These are phyloP conservation scores for Ryuthela nishihirai DNA, from an alignment of 2,888 invertebrate genomes.

Conservation along the genomic window DNA sequence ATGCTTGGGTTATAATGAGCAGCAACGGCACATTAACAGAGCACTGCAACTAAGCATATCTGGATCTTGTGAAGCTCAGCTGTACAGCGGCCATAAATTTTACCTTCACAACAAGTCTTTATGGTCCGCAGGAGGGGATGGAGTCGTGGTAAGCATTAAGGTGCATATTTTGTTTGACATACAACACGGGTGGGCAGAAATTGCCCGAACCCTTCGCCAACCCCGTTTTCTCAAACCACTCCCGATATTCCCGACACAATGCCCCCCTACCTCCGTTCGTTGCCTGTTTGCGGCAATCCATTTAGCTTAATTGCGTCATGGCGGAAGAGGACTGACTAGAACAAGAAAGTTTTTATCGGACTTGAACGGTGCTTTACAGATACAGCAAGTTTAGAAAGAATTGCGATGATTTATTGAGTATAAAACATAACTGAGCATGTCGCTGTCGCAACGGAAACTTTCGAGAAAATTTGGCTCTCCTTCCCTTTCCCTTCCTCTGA, in stretches of 20 bases:
- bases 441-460: constrained; percentile 16
- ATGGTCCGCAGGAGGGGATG: too few species aligned
- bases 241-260: background rate
- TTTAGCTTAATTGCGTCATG: constrained; percentile 16
- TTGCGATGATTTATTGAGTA: constrained; percentile 23
- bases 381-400: constrained; percentile 8
- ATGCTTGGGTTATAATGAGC: too few species aligned
- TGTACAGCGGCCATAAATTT: constrained; percentile 30
- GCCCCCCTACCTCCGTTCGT: background rate
- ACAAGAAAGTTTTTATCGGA: too few species aligned
- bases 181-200: too few species aligned
- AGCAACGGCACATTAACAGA: too few species aligned
- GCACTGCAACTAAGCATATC: too few species aligned
- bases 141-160: too few species aligned
- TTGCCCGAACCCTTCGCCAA: too few species aligned
- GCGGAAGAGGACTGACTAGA: constrained; percentile 1
- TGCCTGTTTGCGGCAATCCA: constrained; percentile 14
- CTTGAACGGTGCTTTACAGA: too few species aligned
- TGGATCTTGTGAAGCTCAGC: too few species aligned
- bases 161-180: too few species aligned
- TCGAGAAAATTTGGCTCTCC: constrained; percentile 9
- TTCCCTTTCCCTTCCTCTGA: constrained; percentile 18
- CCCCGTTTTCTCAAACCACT: too few species aligned
- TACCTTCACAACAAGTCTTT: constrained; percentile 13
- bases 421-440: constrained; percentile 7